phyloP scores from a whole-genome alignment of 2,113 vertebrate genomes.

The Pampusana beccarii region DNA sequence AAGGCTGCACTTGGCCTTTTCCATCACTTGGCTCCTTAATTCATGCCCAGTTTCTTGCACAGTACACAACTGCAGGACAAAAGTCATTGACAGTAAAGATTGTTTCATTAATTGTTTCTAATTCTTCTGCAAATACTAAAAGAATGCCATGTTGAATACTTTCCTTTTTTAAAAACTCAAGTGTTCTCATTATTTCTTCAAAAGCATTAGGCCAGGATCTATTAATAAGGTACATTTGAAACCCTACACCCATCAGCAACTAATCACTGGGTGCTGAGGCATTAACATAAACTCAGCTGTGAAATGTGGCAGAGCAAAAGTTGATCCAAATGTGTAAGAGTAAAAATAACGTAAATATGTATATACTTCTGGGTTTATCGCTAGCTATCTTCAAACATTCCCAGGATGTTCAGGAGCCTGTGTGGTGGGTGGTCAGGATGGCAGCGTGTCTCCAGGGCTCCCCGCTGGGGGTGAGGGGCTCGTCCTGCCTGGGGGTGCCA shows the following conservation, averaged over 20 bases:
- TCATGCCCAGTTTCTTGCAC: neutral
- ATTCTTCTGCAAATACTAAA: neutral
- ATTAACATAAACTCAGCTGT: neutral
- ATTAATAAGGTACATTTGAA: neutral
- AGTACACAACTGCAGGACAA: neutral
- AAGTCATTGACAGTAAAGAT: neutral
- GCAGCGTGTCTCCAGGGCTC: neutral
- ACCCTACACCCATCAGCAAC: neutral
- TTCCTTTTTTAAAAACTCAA: neutral
- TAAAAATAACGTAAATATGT: neutral
- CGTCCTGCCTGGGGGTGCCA: accelerated
- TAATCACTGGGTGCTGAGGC: neutral
- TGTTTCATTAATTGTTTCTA: neutral
- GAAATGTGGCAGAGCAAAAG: neutral
- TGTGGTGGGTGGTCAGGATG: accelerated
- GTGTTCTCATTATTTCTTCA: neutral
- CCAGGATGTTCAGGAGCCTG: neutral
- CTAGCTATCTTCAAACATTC: neutral
- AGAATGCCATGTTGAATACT: neutral
- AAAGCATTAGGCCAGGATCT: neutral
- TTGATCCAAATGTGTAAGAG: neutral
- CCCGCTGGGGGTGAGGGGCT: accelerated
- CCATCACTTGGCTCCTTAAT: neutral
- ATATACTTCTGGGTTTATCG: neutral
- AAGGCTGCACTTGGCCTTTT: neutral